Evolutionary conservation across 2,113 vertebrate species (phyloP), one percentile per base, ranked within the genome.

Genomic region (Ochotona princeps): DNA sequence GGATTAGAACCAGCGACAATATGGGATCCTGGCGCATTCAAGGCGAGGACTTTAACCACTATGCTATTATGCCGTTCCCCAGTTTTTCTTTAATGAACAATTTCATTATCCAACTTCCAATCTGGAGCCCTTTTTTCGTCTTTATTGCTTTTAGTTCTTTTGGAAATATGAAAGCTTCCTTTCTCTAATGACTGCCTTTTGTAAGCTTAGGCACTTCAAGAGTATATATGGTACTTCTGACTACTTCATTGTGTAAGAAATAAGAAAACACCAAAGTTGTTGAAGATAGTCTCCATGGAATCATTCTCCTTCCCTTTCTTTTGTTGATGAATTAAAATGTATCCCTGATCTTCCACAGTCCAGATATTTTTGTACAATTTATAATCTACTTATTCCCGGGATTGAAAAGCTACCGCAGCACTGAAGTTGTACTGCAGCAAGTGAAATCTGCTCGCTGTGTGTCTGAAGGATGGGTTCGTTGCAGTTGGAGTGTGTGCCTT

Each of bases 171-270:
- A 79, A 79, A 74, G 25, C 30, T 65, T 57, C 69, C 49, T 93
- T 74, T 88, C 23, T 47, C 30, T 63, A 72, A 38, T 47, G 49
- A 78, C 21, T 78, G 28, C 49, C 70, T 90, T 79, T 72, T 35
- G 38, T 35, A 10, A 73, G 23, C 11, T 26, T n/a, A 87, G 28
- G 8, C 70, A 1, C 35, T 14, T 83, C 72, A 72, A 75, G 44
- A 89, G 69, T 35, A 84, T 18, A 44, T 94, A 85, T 84, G 95
- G 5, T 80, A 72, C 32, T 74, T 92, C 15, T 26, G 76, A 73
- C n/a, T 80, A n/a, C 49, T 83, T 79, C 4, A 44, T n/a, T 44
- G 35, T 67, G 2, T 65, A 54, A 69, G 61, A 94, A 89, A 49
- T 75, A 61, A 89, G 78, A 83, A 81, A 38, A 54, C 66, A 72